Evolutionary conservation across 2,113 vertebrate genomes (phyloP).

Genomic region (Myrmophylax atrothorax): DNA sequence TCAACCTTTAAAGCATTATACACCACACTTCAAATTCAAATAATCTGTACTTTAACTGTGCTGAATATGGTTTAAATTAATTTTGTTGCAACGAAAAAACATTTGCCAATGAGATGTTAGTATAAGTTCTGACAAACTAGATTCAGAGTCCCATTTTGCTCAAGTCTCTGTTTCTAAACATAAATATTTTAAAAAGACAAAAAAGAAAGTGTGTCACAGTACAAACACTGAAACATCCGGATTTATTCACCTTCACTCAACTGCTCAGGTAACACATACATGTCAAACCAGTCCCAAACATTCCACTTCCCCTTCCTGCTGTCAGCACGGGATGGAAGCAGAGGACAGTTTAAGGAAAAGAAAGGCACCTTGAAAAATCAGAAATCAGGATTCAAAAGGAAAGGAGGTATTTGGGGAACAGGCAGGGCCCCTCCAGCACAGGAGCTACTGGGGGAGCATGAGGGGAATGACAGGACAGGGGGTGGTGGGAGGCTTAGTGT

Average conservation of each 20-base stretch:
- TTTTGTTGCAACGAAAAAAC: not conserved
- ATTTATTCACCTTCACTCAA: not conserved
- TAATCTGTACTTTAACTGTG: not conserved
- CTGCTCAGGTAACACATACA: not conserved
- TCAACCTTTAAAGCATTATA: not conserved
- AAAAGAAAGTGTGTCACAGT: not conserved
- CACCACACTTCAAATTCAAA: not conserved
- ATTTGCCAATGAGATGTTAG: not conserved
- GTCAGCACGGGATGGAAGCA: not conserved
- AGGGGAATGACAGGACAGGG: not conserved
- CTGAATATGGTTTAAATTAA: not conserved
- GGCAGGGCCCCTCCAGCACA: not conserved
- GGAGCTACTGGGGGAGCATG: not conserved
- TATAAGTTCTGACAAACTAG: not conserved
- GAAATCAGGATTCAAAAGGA: not conserved
- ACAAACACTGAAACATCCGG: not conserved
- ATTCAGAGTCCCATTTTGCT: not conserved
- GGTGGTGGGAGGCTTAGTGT: not conserved
- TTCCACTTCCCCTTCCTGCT: not conserved
- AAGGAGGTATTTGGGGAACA: fast-evolving
- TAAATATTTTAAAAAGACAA: not conserved
- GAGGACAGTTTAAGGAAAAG: not conserved
- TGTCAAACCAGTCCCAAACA: not conserved
- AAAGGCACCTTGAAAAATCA: not conserved
- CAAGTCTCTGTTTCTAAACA: not conserved